phyloP scores from a whole-genome alignment of 2,888 invertebrate genomes.

The Seira ritae region DNA sequence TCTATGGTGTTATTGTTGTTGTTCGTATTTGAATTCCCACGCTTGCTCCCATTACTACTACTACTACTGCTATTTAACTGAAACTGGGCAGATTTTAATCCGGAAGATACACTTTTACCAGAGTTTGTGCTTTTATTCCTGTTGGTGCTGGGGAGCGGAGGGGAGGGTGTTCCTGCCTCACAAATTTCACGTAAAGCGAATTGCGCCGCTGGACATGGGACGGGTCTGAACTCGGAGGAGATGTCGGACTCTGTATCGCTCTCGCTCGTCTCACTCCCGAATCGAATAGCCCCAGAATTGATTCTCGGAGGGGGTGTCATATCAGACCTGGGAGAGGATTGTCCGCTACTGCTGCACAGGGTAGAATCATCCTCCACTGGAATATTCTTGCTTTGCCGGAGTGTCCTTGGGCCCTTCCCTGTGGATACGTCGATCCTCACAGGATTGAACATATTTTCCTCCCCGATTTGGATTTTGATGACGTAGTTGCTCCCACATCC shows the following conservation, averaged over 20 bases:
- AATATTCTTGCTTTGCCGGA: conserved; percentile 28
- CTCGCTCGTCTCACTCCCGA: conserved; percentile 73
- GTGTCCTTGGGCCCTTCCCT: conserved; percentile 33
- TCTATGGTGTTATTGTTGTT: conserved; percentile 1
- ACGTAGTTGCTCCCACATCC: conserved; percentile 70
- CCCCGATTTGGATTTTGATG: conserved; percentile 73
- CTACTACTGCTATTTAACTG: conserved; percentile 18
- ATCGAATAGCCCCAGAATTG: conserved; percentile 67
- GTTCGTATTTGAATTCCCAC: background rate
- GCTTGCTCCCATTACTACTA: background rate
- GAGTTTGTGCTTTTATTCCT: conserved; percentile 54
- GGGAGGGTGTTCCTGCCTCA: conserved; percentile 62
- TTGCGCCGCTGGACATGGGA: conserved; percentile 69
- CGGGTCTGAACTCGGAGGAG: conserved; percentile 69
- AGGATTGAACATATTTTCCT: conserved; percentile 71
- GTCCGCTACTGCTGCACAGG: conserved; percentile 69
- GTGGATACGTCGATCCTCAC: conserved; percentile 72
- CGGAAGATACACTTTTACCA: conserved; percentile 9
- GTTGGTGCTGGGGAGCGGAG: conserved; percentile 60
- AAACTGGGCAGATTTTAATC: conserved; percentile 44
- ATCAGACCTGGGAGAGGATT: conserved; percentile 71
- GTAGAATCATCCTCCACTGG: conserved; percentile 62
- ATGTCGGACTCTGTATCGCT: conserved; percentile 73
- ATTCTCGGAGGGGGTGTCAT: conserved; percentile 72
- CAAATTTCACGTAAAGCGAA: conserved; percentile 72